Evolutionary conservation across 2,113 vertebrate genomes (phyloP), one percentile per base, ranked within the genome.

Genomic region (Clarias macrocephalus): DNA sequence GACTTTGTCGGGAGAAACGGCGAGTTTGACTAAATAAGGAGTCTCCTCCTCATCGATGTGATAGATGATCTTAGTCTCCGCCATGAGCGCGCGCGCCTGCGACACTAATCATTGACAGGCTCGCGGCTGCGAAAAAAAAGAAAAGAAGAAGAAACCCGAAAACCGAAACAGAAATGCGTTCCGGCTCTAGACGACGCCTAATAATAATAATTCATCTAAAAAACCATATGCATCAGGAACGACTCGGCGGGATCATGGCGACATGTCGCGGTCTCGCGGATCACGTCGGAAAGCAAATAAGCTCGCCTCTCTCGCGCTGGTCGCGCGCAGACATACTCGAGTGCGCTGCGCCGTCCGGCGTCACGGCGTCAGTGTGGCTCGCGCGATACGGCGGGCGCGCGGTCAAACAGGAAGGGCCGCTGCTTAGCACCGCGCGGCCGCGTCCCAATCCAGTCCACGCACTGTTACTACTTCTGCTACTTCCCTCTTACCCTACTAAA

Each of bases 31-130:
- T 94, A 99, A 95, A 92, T 99, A 99, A 70, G 98, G 98, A 91
- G 98, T 99, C 93, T 99, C 98, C 94, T 99, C 98, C 93, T 99
- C 98, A 94, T 99, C 98, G 91, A 99, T 98, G 93, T 99, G 98
- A 91, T 99, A 99, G 85, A 99, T 99, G 88, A 99, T 98, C 94
- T 98, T 99, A 88, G 98, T 99, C 96, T 99, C 98, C 97, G 98
- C 98, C 98, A 99, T 99, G 96, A 96, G 95, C 33, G 93, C 90
- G 91, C 90, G 91, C 90, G 90, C 91, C 90, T 89, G 93, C 93
- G 93, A 94, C 94, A 81, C 79, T 62, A 93, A 92, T 93, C 95
- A 95, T 94, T 94, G 94, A 94, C 93, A 88, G 93, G 92, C 88
- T 92, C 90, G 92, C 93, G 90, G 92, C 91, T 90, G 87, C 19